Evolutionary conservation across 2,113 vertebrate genomes (phyloP).

Genomic region (Sinocyclocheilus anshuiensis): DNA sequence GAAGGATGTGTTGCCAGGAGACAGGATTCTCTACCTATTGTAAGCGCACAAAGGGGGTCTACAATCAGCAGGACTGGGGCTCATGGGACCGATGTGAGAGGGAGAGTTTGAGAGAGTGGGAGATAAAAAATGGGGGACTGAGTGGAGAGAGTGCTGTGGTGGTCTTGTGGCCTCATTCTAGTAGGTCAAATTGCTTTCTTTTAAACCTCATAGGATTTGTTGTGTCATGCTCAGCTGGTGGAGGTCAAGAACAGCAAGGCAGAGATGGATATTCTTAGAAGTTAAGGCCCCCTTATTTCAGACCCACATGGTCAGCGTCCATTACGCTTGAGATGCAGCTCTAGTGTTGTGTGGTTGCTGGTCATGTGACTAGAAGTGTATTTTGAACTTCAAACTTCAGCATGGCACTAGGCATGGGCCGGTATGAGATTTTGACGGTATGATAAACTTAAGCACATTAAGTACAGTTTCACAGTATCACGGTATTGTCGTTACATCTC

Average conservation of each 20-base stretch:
- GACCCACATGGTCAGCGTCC: background rate
- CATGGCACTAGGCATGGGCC: background rate
- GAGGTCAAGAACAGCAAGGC: conserved; percentile 31
- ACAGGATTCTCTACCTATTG: conserved; percentile 76
- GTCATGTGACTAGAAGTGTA: background rate
- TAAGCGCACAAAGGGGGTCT: conserved; percentile 57
- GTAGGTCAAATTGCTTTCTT: conserved; percentile 17
- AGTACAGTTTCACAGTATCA: no score
- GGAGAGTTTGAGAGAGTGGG: conserved; percentile 37
- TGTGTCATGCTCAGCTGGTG: conserved; percentile 54
- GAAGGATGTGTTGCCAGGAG: conserved; percentile 79
- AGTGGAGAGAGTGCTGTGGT: background rate
- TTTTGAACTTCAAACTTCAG: background rate
- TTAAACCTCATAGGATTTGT: conserved; percentile 53
- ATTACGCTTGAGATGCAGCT: background rate
- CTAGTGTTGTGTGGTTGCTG: background rate
- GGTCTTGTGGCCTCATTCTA: conserved; percentile 31
- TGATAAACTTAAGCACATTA: no score
- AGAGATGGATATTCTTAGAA: conserved; percentile 42
- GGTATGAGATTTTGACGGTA: no score
- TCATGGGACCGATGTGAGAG: conserved; percentile 42
- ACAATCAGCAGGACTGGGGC: conserved; percentile 66
- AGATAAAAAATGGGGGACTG: background rate
- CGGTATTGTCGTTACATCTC: no score
- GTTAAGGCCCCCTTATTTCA: background rate